A percentile compares a stretch with the other conserved stretches of the same genome.
Evolutionary conservation across 2,113 vertebrate genomes (phyloP).

Genomic region (Romanogobio albipinnatus): DNA sequence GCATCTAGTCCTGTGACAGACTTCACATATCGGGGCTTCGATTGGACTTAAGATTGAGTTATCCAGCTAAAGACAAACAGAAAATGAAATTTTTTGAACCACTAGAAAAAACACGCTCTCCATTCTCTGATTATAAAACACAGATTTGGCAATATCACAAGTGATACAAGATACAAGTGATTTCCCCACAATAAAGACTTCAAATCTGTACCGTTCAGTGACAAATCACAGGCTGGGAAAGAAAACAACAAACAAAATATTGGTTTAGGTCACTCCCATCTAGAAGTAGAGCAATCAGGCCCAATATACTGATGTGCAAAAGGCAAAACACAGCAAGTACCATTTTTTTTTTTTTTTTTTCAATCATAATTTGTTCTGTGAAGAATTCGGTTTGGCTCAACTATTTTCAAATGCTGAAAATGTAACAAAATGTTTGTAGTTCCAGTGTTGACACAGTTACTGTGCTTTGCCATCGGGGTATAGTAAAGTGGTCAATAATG

Average conservation of each 20-base stretch:
- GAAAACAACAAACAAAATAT: background rate
- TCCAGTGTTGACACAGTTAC: background rate
- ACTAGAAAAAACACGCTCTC: background rate
- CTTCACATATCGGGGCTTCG: background rate
- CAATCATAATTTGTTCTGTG: background rate
- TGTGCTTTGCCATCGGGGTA: background rate
- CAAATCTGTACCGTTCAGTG: background rate
- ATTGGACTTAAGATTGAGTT: background rate
- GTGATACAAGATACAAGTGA: slow-evolving; percentile 19
- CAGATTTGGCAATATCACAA: slow-evolving; percentile 45
- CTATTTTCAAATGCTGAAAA: background rate
- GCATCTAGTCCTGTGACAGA: background rate
- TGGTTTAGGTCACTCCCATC: background rate
- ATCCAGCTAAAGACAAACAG: background rate
- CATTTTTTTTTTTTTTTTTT: too few relatives aligned
- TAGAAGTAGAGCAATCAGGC: background rate
- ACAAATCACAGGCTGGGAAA: slow-evolving; percentile 2
- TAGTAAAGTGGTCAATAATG: background rate
- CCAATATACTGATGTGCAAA: background rate
- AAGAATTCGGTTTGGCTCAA: background rate
- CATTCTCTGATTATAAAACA: slow-evolving; percentile 4
- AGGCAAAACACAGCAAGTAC: background rate
- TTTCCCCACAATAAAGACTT: slow-evolving; percentile 11
- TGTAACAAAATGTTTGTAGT: background rate
- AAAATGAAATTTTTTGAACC: background rate